Conservation (phyloP, 2,113 vertebrate genomes). For the Rhinopomastus cyanomelas region DNA sequence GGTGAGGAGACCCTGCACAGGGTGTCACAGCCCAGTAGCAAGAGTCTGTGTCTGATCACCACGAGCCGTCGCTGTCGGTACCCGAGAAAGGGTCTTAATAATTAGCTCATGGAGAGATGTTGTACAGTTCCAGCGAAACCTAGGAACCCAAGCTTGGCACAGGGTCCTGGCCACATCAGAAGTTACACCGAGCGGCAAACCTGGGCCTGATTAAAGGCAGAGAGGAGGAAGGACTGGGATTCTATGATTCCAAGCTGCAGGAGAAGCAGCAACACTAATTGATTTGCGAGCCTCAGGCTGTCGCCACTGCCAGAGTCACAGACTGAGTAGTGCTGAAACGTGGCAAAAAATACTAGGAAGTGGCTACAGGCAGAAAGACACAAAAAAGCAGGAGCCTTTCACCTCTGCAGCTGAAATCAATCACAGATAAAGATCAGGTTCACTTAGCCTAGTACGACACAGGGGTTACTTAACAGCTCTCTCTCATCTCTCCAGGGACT, state of each 20-base stretch:
- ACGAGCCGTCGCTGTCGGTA: background rate
- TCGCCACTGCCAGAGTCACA: fast-evolving
- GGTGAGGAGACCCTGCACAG: background rate
- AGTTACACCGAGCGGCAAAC: background rate
- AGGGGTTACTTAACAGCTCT: background rate
- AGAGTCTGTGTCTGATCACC: background rate
- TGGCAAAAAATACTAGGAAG: background rate
- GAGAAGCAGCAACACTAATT: background rate
- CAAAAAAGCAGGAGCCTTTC: background rate
- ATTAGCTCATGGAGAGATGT: background rate
- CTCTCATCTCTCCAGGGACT: background rate
- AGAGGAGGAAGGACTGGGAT: background rate
- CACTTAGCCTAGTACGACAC: background rate
- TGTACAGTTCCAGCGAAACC: background rate
- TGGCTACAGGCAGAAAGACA: background rate
- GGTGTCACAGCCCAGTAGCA: background rate
- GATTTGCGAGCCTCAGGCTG: background rate
- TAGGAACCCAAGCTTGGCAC: background rate
- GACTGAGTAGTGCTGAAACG: background rate
- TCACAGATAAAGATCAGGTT: background rate
- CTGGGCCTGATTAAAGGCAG: background rate
- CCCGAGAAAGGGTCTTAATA: background rate
- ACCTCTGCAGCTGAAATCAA: background rate
- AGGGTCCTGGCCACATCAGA: background rate
- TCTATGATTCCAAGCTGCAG: background rate